Evolutionary conservation across 2,113 vertebrate genomes (phyloP), one percentile per base, ranked within the genome.

Genomic region (Aptenodytes forsteri): DNA sequence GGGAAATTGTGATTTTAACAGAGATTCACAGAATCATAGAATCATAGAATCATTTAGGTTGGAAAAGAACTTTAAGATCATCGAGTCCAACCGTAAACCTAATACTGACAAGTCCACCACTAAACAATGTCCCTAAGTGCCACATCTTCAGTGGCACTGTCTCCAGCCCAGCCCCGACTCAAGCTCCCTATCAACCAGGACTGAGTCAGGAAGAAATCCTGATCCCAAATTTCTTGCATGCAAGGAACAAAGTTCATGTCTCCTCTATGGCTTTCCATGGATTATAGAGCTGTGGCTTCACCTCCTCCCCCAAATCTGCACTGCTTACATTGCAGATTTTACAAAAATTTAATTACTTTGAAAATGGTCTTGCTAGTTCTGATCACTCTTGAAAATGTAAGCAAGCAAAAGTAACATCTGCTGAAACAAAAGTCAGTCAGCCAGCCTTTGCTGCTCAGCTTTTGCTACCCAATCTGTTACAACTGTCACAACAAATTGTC

Each of bases 381-480:
- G 40, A 54, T 91, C 4, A 15, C 29, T 66, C 50, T 49, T 71
- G 55, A n/a, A 95, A 81, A 78, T 40, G n/a, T 54, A 84, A 78
- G 52, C 17, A 81, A 91, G 47, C 27, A 87, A 58, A 21, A 54
- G 25, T 44, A 46, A 79, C 9, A 2, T 73, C 46, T 91, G 44
- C 73, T 2, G 34, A 89, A 91, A 71, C 18, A 89, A 91, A 84
- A 84, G n/a, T 56, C 83, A 75, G 47, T 12, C 92, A 84, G 50
- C 27, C 93, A 89, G 59, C 20, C 54, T 90, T 61, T 78, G 69
- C 65, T 96, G 65, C 69, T 91, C 87, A 89, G 73, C 32, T 94
- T 94, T 94, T 95, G 64, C 59, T 89, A 78, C 32, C 47, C 94
- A 65, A 22, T 97, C 87, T 96, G 84, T 84, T 89, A 58, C 0